Conservation (phyloP, 53 echinoderm and acorn worm species). For the Echinarachnius parma region DNA sequence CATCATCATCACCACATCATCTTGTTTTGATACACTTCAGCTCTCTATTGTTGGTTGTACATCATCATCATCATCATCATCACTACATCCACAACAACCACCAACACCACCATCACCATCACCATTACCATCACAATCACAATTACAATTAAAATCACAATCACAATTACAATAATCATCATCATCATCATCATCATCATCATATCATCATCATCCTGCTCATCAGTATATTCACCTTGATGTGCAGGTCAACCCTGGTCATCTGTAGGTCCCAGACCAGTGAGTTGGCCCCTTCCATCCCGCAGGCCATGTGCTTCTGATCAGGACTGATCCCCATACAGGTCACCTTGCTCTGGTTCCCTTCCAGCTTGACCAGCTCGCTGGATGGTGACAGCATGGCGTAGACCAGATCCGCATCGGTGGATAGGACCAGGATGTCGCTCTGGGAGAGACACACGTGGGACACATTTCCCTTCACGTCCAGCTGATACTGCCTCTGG, state of each 20-base stretch:
- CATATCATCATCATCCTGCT: too few species aligned
- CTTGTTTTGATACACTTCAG: too few species aligned
- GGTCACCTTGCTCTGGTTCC: slow-evolving; percentile 33
- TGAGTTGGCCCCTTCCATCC: slow-evolving; percentile 39
- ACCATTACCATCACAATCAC: too few species aligned
- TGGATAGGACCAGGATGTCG: slow-evolving; percentile 26
- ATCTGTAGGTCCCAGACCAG: slow-evolving; percentile 42
- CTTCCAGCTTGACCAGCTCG: slow-evolving; percentile 36
- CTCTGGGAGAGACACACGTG: slow-evolving; percentile 19
- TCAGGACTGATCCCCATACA: slow-evolving; percentile 38
- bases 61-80: too few species aligned
- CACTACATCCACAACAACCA: too few species aligned
- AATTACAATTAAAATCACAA: too few species aligned
- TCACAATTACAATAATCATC: too few species aligned
- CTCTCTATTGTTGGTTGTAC: too few species aligned
- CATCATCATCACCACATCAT: background rate
- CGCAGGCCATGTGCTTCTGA: slow-evolving; percentile 42
- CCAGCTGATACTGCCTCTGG: slow-evolving; percentile 29
- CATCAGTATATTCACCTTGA: slow-evolving; percentile 36
- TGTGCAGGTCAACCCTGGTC: slow-evolving; percentile 37
- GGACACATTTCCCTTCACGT: slow-evolving; percentile 25
- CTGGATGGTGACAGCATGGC: slow-evolving; percentile 7
- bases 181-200: too few species aligned
- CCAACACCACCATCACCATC: too few species aligned
- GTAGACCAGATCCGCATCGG: slow-evolving; percentile 37